Evolutionary conservation across 35 echinoderm and acorn worm genomes (phyloP).

Genomic region (Nesometra sesokonis): DNA sequence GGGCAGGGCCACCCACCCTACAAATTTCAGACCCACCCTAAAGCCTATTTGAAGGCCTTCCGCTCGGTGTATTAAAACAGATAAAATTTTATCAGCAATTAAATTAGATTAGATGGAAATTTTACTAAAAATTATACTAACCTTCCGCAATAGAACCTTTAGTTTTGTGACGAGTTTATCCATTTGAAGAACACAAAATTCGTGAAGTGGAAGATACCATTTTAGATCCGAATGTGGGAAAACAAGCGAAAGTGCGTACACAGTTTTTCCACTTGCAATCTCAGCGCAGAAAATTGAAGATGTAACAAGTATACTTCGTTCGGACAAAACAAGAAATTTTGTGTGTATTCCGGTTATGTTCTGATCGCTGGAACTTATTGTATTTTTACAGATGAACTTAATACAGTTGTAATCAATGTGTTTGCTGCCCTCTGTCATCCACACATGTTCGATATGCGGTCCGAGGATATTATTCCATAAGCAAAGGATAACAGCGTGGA

Average conservation of each 20-base stretch:
- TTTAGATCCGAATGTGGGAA: slow-evolving; percentile 49
- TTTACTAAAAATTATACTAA: background rate
- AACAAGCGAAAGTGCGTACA: slow-evolving; percentile 80
- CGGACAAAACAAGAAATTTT: slow-evolving; percentile 60
- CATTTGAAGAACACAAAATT: slow-evolving; percentile 65
- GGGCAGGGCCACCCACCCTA: too few relatives aligned
- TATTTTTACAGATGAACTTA: slow-evolving; percentile 57
- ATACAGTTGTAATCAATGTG: slow-evolving; percentile 34
- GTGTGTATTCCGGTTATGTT: slow-evolving; percentile 41
- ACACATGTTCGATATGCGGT: slow-evolving; percentile 55
- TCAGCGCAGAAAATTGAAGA: slow-evolving; percentile 71
- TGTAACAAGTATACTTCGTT: slow-evolving; percentile 41
- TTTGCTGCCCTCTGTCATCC: slow-evolving; percentile 46
- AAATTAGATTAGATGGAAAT: too few relatives aligned
- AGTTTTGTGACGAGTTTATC: slow-evolving; percentile 65
- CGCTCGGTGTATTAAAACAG: too few relatives aligned
- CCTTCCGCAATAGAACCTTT: slow-evolving; percentile 66
- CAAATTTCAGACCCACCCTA: too few relatives aligned
- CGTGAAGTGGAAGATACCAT: slow-evolving; percentile 81
- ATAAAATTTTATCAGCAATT: too few relatives aligned
- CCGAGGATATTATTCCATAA: slow-evolving; percentile 95
- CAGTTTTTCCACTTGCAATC: slow-evolving; percentile 44
- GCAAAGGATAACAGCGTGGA: slow-evolving; percentile 60
- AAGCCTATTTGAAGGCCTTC: too few relatives aligned
- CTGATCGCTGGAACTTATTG: slow-evolving; percentile 73